These are phyloP conservation scores for Aphodius granarius DNA, from an alignment of 2,888 invertebrate species.

Conservation along the genomic window DNA sequence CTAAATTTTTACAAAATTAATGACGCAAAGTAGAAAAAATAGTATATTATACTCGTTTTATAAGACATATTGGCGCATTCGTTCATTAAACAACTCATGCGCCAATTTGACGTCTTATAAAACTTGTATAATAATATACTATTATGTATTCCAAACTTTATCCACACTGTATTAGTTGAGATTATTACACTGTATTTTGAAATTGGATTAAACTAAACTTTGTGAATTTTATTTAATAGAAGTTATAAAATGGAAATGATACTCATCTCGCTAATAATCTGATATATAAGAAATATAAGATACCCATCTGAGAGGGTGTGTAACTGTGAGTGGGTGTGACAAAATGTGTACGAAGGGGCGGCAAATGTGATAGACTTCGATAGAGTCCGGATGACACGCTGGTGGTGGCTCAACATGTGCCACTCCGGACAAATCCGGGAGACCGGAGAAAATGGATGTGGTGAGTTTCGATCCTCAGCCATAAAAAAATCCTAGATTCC, in stretches of 20 bases:
- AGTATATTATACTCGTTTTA: too few relatives aligned
- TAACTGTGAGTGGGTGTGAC: neutral
- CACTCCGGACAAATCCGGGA: conserved; percentile 58
- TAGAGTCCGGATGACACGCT: conserved; percentile 60
- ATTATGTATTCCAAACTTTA: too few relatives aligned
- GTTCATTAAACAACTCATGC: too few relatives aligned
- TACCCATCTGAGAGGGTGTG: neutral
- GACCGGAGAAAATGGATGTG: conserved; percentile 47
- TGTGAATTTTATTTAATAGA: neutral
- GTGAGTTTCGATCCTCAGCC: conserved; percentile 24
- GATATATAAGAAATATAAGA: neutral
- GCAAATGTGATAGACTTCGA: conserved; percentile 21
- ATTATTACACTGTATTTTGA: too few relatives aligned
- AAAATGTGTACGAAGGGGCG: neutral
- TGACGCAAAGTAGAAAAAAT: too few relatives aligned
- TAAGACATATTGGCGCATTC: too few relatives aligned
- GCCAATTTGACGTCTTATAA: too few relatives aligned
- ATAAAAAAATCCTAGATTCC: neutral
- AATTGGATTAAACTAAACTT: too few relatives aligned
- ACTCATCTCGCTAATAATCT: neutral
- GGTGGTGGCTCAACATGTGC: conserved; percentile 68
- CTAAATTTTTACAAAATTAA: too few relatives aligned
- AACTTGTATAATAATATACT: too few relatives aligned
- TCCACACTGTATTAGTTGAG: too few relatives aligned
- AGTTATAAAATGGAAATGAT: neutral